Conservation (phyloP, 1,140 invertebrate species). For the Lordiphosa collinella region DNA sequence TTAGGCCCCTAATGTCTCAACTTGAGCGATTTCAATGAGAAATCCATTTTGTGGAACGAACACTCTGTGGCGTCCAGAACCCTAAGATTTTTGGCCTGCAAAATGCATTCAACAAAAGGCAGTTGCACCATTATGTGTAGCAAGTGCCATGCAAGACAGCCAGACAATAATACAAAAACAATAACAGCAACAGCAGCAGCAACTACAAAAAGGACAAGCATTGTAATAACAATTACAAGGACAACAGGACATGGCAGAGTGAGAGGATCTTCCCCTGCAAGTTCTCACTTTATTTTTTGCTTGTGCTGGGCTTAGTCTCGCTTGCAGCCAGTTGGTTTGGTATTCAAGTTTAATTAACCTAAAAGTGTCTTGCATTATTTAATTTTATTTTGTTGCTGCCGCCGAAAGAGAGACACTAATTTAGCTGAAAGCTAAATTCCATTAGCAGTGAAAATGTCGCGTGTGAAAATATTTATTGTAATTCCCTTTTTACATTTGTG, state of each 20-base stretch:
- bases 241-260: conserved; percentile 23
- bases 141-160: conserved; percentile 59
- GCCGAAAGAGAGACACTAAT: conserved; percentile 50
- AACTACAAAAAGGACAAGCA: conserved; percentile 58
- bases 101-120: conserved; percentile 49
- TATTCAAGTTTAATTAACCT: conserved; percentile 75
- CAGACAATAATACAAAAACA: conserved; percentile 38
- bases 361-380: conserved; percentile 75
- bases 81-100: conserved; percentile 42
- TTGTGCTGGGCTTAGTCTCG: conserved; percentile 48
- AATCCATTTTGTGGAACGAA: too few relatives aligned
- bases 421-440: conserved; percentile 73
- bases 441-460: conserved; percentile 71
- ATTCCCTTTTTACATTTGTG: conserved; percentile 57
- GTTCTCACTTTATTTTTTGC: conserved; percentile 35
- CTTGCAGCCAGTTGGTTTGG: conserved; percentile 61
- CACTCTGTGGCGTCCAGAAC: conserved; percentile 4
- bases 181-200: conserved; percentile 15
- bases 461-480: conserved; percentile 74
- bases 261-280: conserved; percentile 10
- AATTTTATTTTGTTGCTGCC: conserved; percentile 68
- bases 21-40: conserved; percentile 4
- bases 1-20: too few relatives aligned
- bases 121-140: conserved; percentile 66
- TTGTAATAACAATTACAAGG: conserved; percentile 71